Percentiles rank a stretch among this genome's conserved stretches.
Evolutionary conservation across 2,888 invertebrate genomes (phyloP).

Genomic region (Noctua comes): DNA sequence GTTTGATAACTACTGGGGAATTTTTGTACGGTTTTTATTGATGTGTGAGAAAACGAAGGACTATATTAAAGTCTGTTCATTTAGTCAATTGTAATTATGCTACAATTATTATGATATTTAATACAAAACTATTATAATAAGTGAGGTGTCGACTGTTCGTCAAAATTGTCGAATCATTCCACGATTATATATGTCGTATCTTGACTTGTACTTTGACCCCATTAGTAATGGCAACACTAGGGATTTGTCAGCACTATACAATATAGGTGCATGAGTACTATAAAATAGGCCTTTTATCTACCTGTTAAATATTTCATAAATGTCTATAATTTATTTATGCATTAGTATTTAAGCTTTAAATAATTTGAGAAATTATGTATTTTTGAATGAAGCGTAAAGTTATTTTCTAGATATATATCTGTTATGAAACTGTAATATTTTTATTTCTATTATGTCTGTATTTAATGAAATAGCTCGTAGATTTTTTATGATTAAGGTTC

Average conservation of each 20-base stretch:
- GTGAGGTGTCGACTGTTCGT: conserved; percentile 37
- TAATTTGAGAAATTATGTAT: conserved; percentile 37
- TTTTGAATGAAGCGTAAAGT: conserved; percentile 14
- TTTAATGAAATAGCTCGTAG: conserved; percentile 8
- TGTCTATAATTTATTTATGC: conserved; percentile 42
- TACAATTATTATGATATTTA: conserved; percentile 45
- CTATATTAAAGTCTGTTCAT: conserved; percentile 30
- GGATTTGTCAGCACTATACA: conserved; percentile 34
- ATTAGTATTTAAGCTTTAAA: conserved; percentile 44
- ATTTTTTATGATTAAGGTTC: conserved; percentile 5
- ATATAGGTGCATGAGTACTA: conserved; percentile 37
- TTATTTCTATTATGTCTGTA: conserved; percentile 26
- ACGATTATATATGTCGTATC: conserved; percentile 27
- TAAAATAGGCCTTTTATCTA: conserved; percentile 45
- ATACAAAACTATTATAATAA: conserved; percentile 37
- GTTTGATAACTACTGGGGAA: conserved; percentile 21
- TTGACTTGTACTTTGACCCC: conserved; percentile 14
- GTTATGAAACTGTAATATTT: conserved; percentile 5
- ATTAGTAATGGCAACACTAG: conserved; percentile 59
- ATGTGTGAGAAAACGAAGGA: conserved; percentile 7
- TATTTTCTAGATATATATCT: conserved; percentile 20
- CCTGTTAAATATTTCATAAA: conserved; percentile 42
- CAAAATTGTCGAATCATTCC: conserved; percentile 55
- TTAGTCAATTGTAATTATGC: conserved; percentile 53
- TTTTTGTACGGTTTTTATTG: conserved; percentile 43